Evolutionary conservation across 92 coral and sea anemone genomes (phyloP), one percentile per base, ranked within the genome.

Genomic region (Diadumene lineata): DNA sequence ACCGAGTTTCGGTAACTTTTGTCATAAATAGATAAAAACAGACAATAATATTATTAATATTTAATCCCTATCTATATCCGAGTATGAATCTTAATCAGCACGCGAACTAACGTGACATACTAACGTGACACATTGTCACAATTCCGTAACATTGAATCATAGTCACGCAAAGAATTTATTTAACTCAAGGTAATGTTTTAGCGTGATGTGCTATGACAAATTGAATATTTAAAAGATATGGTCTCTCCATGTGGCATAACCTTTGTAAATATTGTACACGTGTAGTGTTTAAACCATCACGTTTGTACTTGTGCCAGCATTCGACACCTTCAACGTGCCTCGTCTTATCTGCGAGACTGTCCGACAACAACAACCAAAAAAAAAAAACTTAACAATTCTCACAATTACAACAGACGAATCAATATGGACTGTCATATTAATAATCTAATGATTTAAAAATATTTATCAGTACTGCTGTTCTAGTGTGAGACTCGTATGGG

Each of bases 231-330:
- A 8, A 2, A n/a, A 18, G 31, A 7, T 15, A 53, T 8, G 15
- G 17, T 28, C 68, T 62, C 68, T 62, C 38, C n/a, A 62, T 62
- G 68, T 26, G 68, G 68, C 31, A 3, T 62, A 62, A 62, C 43
- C 68, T 62, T 62, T 30, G 0, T 31, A 62, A 62, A 13, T 31
- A 62, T 1, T 19, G 64, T 62, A 62, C 68, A 62, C 68, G 17
- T 62, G 68, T 62, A 27, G 64, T 58, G 9, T 18, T 58, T 58
- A 58, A 7, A 24, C 34, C 43, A 28, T 62, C 68, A 62, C 68
- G 43, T 62, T 31, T 29, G 68, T 28, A 7, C 68, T 28, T 15
- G 64, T 62, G 68, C 68, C 68, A 62, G 68, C 68, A 62, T 62
- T 62, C 43, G 19, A 21, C 58, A 62, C 38, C 15, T 16, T 62